phyloP scores from a whole-genome alignment of 2,797 vertebrate genomes.

The Crenichthys baileyi region DNA sequence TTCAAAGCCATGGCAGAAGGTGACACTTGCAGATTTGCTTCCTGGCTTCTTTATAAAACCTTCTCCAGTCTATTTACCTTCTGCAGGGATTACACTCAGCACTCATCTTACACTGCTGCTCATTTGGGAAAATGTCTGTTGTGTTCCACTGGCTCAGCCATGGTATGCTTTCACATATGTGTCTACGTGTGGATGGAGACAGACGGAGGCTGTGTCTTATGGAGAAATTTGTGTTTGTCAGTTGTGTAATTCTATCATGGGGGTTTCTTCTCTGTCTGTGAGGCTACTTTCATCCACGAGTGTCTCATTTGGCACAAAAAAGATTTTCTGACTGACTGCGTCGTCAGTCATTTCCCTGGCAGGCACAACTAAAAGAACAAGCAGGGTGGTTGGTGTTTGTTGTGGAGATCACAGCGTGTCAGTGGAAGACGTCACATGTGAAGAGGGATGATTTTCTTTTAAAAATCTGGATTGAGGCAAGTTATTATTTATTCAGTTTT shows the following conservation, averaged over 20 bases:
- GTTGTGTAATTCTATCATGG: constrained; percentile 43
- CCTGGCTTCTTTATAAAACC: constrained; percentile 58
- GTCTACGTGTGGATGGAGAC: constrained; percentile 16
- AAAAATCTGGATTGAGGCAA: constrained; percentile 12
- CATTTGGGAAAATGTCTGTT: constrained; percentile 62
- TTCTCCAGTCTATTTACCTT: constrained; percentile 70
- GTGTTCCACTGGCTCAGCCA: constrained; percentile 48
- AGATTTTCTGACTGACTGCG: constrained; percentile 35
- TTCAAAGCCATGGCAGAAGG: constrained; percentile 67
- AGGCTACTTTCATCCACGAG: constrained; percentile 53
- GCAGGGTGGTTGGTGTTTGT: constrained; percentile 27
- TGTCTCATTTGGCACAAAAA: constrained; percentile 48
- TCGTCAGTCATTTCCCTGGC: constrained; percentile 55
- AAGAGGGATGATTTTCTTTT: constrained; percentile 29
- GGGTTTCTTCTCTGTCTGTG: constrained; percentile 50
- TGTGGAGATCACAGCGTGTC: constrained; percentile 32
- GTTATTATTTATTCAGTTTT: constrained; percentile 14
- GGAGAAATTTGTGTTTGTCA: constrained; percentile 52
- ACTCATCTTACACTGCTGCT: constrained; percentile 62
- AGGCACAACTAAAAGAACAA: constrained; percentile 41
- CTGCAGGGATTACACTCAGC: constrained; percentile 66
- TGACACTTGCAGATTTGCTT: constrained; percentile 57
- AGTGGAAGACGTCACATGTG: constrained; percentile 23
- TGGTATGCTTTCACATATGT: constrained; percentile 12
- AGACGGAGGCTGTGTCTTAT: constrained; percentile 35